Conservation (phyloP, 2,888 invertebrate genomes). For the Ditylenchus weischeri region DNA sequence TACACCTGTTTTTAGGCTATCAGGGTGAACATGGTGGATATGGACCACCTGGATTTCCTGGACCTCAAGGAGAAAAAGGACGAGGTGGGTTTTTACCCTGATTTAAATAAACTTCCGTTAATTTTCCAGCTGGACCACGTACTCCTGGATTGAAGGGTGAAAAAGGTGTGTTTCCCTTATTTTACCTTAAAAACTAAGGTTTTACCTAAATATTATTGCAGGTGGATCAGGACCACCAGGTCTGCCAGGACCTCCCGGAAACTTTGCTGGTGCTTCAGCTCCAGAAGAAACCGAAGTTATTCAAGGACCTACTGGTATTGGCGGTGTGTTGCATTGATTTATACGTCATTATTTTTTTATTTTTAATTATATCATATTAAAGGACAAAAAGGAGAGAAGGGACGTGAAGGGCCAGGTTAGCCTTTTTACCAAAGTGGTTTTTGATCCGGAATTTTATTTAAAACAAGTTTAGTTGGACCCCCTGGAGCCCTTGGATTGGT, state of each 20-base stretch:
- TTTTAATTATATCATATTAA: slow-evolving; percentile 7
- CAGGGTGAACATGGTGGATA: slow-evolving; percentile 48
- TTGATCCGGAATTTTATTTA: neutral
- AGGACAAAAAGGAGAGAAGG: slow-evolving; percentile 41
- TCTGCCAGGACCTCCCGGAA: slow-evolving; percentile 52
- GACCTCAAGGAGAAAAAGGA: slow-evolving; percentile 53
- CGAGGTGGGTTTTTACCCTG: slow-evolving; percentile 31
- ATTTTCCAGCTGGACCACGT: slow-evolving; percentile 32
- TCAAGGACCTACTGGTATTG: slow-evolving; percentile 48
- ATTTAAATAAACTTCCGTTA: too few relatives aligned
- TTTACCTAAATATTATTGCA: slow-evolving; percentile 7
- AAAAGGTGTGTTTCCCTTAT: slow-evolving; percentile 37
- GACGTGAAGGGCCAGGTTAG: slow-evolving; percentile 56
- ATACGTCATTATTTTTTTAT: too few relatives aligned
- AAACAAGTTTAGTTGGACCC: slow-evolving; percentile 20
- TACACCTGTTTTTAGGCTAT: slow-evolving; percentile 8
- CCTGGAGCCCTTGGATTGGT: slow-evolving; percentile 43
- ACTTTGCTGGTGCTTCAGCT: slow-evolving; percentile 47
- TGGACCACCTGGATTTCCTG: slow-evolving; percentile 53
- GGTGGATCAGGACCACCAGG: slow-evolving; percentile 41
- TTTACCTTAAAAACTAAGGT: too few relatives aligned
- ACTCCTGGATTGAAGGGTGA: slow-evolving; percentile 56
- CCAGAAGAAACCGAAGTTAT: slow-evolving; percentile 54
- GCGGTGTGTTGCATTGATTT: too few relatives aligned
- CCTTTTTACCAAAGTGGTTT: slow-evolving; percentile 9